Evolutionary conservation across 2,888 invertebrate species (phyloP).

Genomic region (Shargacucullia verbasci): DNA sequence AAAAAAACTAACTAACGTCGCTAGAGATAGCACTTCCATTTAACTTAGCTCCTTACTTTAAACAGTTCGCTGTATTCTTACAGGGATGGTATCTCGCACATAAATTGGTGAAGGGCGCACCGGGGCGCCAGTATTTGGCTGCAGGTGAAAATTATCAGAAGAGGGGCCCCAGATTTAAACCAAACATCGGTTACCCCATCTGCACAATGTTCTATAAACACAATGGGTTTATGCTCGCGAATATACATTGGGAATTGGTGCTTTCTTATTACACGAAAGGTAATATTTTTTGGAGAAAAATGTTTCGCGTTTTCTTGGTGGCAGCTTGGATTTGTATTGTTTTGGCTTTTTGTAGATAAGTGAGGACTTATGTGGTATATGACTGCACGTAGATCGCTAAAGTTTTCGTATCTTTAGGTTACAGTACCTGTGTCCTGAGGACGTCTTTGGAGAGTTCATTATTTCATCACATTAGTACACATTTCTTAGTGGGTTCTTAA

Average conservation of each 20-base stretch:
- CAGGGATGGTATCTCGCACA: constrained; percentile 83
- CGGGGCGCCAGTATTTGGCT: constrained; percentile 56
- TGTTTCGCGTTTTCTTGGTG: constrained; percentile 32
- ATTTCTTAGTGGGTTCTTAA: too few relatives aligned
- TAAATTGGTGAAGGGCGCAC: constrained; percentile 78
- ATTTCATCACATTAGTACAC: too few relatives aligned
- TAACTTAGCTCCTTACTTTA: constrained; percentile 57
- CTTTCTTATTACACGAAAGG: constrained; percentile 57
- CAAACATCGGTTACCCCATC: constrained; percentile 75
- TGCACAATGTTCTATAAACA: constrained; percentile 55
- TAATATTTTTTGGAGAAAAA: constrained; percentile 51
- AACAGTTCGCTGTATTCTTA: constrained; percentile 78
- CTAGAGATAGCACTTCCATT: constrained; percentile 60
- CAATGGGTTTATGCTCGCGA: constrained; percentile 54
- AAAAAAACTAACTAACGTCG: constrained; percentile 10
- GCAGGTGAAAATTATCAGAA: constrained; percentile 88
- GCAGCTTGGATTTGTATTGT: constrained; percentile 34
- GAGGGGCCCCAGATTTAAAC: constrained; percentile 82
- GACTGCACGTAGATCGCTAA: neutral
- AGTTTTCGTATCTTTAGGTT: too few relatives aligned
- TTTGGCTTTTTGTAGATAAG: constrained; percentile 43
- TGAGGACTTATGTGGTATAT: constrained; percentile 22
- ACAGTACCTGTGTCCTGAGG: too few relatives aligned
- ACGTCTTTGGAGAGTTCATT: too few relatives aligned
- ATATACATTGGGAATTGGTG: constrained; percentile 55